Evolutionary conservation across 2,888 invertebrate species (phyloP).

Genomic region (Tricholauxania praeusta): DNA sequence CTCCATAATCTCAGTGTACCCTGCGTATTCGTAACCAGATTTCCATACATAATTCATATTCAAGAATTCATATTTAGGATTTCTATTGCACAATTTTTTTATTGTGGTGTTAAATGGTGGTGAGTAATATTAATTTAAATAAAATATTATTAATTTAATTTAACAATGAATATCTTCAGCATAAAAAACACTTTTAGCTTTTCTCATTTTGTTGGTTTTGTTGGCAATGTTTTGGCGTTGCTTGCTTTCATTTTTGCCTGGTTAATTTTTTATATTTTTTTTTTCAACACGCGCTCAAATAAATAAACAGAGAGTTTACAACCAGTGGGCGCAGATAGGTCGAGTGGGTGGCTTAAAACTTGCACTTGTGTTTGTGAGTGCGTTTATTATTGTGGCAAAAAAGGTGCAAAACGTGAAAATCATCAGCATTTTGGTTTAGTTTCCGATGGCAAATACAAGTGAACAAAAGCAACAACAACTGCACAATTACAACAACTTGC

Average conservation of each 20-base stretch:
- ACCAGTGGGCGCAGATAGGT: neutral
- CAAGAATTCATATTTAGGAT: no score
- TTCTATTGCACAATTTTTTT: no score
- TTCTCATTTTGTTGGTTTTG: constrained; percentile 17
- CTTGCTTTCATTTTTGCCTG: constrained; percentile 38
- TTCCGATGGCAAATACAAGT: constrained; percentile 29
- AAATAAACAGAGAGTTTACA: no score
- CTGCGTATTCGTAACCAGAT: no score
- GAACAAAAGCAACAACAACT: constrained; percentile 9
- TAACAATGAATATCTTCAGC: no score
- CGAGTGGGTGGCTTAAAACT: neutral
- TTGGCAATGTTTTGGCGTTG: constrained; percentile 15
- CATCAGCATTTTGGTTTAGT: constrained; percentile 32
- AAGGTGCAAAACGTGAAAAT: constrained; percentile 25
- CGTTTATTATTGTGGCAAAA: neutral
- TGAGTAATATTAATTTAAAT: no score
- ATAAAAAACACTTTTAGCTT: constrained; percentile 43
- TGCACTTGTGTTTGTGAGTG: neutral
- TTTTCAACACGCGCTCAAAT: no score
- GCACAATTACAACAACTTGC: neutral
- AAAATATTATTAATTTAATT: no score
- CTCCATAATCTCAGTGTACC: no score
- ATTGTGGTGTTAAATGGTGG: no score
- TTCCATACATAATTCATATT: no score
- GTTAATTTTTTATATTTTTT: neutral